Conservation (phyloP, 2,113 vertebrate species). For the Pituophis catenifer region DNA sequence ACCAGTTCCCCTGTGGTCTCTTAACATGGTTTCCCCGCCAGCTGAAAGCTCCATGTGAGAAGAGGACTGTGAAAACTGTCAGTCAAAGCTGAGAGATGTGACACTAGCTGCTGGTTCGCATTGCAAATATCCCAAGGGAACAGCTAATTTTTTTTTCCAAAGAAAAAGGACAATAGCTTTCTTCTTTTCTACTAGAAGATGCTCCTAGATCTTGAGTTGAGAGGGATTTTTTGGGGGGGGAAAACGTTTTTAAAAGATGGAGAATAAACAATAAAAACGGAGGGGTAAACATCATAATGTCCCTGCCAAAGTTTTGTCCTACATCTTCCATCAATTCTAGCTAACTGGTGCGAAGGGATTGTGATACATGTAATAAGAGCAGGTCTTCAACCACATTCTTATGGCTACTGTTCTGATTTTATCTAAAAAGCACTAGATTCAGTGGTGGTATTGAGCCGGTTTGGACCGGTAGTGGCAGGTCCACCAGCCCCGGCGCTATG, state of each 20-base stretch:
- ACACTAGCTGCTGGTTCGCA: neutral
- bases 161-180: neutral
- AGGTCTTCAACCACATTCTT: neutral
- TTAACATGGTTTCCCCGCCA: neutral
- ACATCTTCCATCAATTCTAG: neutral
- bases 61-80: slow-evolving; percentile 6
- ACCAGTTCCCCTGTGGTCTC: slow-evolving; percentile 1
- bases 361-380: neutral
- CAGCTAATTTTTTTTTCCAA: neutral
- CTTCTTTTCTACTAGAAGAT: neutral
- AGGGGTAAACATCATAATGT: neutral
- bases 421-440: neutral
- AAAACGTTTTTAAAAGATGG: neutral
- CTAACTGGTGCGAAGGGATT: neutral
- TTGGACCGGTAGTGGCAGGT: too few species aligned
- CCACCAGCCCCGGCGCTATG: too few species aligned
- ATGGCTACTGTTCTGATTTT: neutral
- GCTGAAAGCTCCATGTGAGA: slow-evolving; percentile 14
- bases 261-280: neutral
- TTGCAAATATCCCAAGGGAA: neutral
- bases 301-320: neutral
- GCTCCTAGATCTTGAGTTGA: neutral
- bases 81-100: neutral
- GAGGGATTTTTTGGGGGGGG: neutral
- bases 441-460: too few species aligned